These are phyloP conservation scores for Paramormyrops hopkinsi DNA, from an alignment of 2,797 vertebrate species.

Conservation along the genomic window DNA sequence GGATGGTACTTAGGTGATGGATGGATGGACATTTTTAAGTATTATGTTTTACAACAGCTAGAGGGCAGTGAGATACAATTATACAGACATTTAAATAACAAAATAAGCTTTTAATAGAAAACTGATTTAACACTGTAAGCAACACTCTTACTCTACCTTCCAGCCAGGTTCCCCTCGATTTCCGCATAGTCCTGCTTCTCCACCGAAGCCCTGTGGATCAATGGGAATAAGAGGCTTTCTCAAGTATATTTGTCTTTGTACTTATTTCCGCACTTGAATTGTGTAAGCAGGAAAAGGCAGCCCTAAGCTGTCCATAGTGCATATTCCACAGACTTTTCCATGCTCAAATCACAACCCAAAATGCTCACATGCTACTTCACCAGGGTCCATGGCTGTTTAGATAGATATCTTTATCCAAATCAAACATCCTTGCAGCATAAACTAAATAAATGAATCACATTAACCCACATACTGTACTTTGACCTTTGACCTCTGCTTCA, in stretches of 20 bases:
- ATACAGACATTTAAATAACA: background rate
- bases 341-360: background rate
- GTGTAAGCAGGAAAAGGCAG: background rate
- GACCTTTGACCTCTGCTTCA: background rate
- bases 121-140: background rate
- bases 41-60: slow-evolving; percentile 28
- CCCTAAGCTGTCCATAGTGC: background rate
- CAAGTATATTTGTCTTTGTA: background rate
- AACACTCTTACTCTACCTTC: slow-evolving; percentile 55
- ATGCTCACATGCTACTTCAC: background rate
- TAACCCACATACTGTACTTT: background rate
- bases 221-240: background rate
- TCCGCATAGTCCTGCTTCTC: slow-evolving; percentile 57
- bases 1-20: background rate
- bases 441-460: background rate
- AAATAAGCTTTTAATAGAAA: background rate
- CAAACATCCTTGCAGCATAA: background rate
- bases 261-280: background rate
- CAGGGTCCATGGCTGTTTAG: background rate
- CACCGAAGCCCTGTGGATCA: slow-evolving; percentile 60
- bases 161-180: slow-evolving; percentile 58
- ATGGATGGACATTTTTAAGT: background rate
- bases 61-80: slow-evolving; percentile 31
- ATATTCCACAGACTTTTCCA: background rate
- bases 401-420: background rate